Percentiles rank a stretch among this genome's conserved stretches.
Evolutionary conservation across 2,888 invertebrate genomes (phyloP).

Genomic region (Diogma glabrata): DNA sequence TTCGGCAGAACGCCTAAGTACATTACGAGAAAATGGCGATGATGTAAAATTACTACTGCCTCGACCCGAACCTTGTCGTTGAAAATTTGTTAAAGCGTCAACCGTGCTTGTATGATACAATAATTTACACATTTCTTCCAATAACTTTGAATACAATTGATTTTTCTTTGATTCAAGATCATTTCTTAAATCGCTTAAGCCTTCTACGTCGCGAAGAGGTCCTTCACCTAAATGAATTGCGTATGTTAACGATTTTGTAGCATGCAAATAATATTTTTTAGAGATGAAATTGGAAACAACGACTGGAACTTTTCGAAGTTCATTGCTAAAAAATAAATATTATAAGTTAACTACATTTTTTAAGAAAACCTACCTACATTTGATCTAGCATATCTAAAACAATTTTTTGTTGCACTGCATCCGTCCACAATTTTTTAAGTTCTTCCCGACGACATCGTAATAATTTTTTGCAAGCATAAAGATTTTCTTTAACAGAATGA

Average conservation of each 20-base stretch:
- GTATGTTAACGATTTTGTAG: constrained; percentile 67
- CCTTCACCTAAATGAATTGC: constrained; percentile 57
- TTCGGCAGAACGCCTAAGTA: constrained; percentile 45
- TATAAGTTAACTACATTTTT: neutral
- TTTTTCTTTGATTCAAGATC: constrained; percentile 52
- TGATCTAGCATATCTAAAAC: constrained; percentile 79
- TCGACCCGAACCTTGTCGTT: constrained; percentile 49
- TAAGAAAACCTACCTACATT: constrained; percentile 40
- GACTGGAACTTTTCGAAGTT: constrained; percentile 60
- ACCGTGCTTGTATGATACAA: constrained; percentile 52
- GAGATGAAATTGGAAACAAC: constrained; percentile 51
- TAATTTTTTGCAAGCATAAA: constrained; percentile 72
- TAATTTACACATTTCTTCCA: constrained; percentile 60
- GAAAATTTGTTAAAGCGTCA: constrained; percentile 39
- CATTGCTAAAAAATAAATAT: constrained; percentile 44
- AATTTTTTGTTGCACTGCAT: constrained; percentile 92
- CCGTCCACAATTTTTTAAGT: constrained; percentile 84
- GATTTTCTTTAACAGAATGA: constrained; percentile 64
- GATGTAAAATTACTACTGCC: constrained; percentile 33
- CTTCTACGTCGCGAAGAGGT: constrained; percentile 69
- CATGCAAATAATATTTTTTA: constrained; percentile 72
- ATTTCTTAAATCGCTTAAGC: constrained; percentile 62
- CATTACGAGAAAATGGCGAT: constrained; percentile 46
- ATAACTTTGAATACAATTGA: constrained; percentile 53
- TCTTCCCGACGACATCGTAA: constrained; percentile 87